Evolutionary conservation across 1,140 invertebrate genomes (phyloP), one percentile per base, ranked within the genome.

Genomic region (Nasonia vitripennis): DNA sequence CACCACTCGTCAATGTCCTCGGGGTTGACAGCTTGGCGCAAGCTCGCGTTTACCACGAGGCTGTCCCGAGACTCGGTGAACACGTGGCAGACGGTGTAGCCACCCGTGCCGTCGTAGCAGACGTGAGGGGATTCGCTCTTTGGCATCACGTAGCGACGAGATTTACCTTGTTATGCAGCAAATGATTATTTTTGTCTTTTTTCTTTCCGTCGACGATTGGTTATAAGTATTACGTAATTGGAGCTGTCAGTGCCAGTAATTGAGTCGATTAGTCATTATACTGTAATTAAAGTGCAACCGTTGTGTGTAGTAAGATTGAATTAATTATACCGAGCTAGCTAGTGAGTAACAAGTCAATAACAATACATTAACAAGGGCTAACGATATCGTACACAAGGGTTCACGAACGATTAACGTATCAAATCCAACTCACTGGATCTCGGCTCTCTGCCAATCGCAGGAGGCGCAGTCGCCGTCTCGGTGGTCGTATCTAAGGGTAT

Each of bases 91-190:
- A 95, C 88, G 0, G 92, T 91, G 31, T 92, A 89, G 55, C 93
- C 93, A 73, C 91, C 91, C 71, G 92, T 84, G 86, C 95, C 90
- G 7, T 92, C 94, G 81, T 94, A 94, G 86, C 95, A 96, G 2
- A 96, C 87, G 89, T 96, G 95, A 3, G 95, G 95, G n/a, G 95
- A 94, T 78, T 93, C 90, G 34, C 68, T 90, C 9, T 89, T 87
- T 0, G 75, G 31, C 34, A 88, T 83, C 10, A 85, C 41, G 23
- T 74, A 68, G 5, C 83, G 68, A 3, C 51, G 20, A 23, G 23
- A 78, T 84, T 74, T 84, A 70, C 73, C 81, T 82, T 12, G 48
- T 14, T 14, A 51, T 51, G 14, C 2, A 51, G 48, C 14, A 4
- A 17, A 14, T 27, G 48, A 12, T n/a, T 20, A 4, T n/a, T 20